Base-by-base conservation (phyloP, 2,888 invertebrate genomes). In the Girardia tigrina region DNA sequence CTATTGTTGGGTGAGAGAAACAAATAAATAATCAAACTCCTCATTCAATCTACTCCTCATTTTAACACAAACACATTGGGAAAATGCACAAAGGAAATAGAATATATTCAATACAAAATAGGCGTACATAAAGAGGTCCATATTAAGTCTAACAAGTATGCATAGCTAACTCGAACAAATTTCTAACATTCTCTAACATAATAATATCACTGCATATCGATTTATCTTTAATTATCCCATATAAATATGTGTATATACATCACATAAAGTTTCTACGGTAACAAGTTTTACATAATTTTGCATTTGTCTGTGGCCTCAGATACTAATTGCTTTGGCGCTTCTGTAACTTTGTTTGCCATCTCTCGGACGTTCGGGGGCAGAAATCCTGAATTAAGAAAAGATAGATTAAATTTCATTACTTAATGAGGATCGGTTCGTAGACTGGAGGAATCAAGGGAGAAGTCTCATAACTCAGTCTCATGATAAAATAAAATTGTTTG, bases 271-370 rank as follows among this genome's bases (percentile, higher is more conserved):
- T 8, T 36, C 36, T 36, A 8, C 12, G 16, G 36, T 12, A 36
- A 36, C n/a, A n/a, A n/a, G n/a, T n/a, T n/a, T 75, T 71, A 75
- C 75, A 75, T 75, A 20, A 75, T 16, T 23, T 27, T 29, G 29
- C 76, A 76, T 75, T 76, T 76, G 75, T 76, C 76, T 69, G 76
- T 76, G 6, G 76, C 76, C 23, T 76, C 80, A 77, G 80, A 80
- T 72, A 81, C 81, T 79, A 83, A 79, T 78, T 81, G 82, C 78
- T 80, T 78, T 28, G 82, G 82, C 78, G 82, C 80, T 78, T 82
- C 82, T 74, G 81, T 80, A 78, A 83, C 81, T 80, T 82, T 83
- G 77, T 80, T 79, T 78, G 81, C 81, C 76, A 82, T 79, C 76
- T 82, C 82, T 78, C 81, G 80, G 75, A 82, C 79, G 78, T 80